Base-by-base conservation (phyloP, 2,113 vertebrate genomes). In the Syngnathus floridae region DNA sequence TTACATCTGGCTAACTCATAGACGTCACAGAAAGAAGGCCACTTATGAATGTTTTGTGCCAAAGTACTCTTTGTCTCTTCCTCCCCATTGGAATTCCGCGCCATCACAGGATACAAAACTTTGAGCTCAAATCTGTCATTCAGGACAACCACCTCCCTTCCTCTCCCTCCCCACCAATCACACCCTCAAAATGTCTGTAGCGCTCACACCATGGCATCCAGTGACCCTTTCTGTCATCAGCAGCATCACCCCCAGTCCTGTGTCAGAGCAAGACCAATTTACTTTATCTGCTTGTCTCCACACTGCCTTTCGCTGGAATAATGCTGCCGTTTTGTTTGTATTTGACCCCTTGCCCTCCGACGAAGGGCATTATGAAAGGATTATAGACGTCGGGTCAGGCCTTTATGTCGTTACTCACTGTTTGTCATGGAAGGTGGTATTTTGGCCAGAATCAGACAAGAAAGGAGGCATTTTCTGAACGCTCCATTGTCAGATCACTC, bases 21-120 rank as follows among this genome's bases (percentile, higher is more conserved):
- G 16, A 62, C 37, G 31, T 46, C 55, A 26, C 35, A 21, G 11
- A 67, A 60, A 67, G 56, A 35, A 55, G 38, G 5, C 13, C 37
- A 51, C 45, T 19, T 9, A 54, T 14, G 19, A 64, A 22, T 26
- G 5, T 61, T 31, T 40, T 4, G 36, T 16, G 6, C 60, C 7
- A 4, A 55, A 13, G 9, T 64, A 58, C 45, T 70, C 62, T 69
- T 58, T 55, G 51, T 70, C 43, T 21, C 67, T 46, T 1, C 59
- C 41, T 37, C 45, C 65, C 64, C 49, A 54, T 8, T 16, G 65
- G 79, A 64, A 58, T 75, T 59, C 55, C 66, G 52, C 69, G 68
- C 82, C 65, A 86, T 77, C 82, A 76, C 75, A 72, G 75, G 73
- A 72, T 77, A 71, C 81, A 76, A 76, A 64, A 77, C 65, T 76